Evolutionary conservation across 1,140 invertebrate species (phyloP), one percentile per base, ranked within the genome.

Genomic region (Caerostris darwini): DNA sequence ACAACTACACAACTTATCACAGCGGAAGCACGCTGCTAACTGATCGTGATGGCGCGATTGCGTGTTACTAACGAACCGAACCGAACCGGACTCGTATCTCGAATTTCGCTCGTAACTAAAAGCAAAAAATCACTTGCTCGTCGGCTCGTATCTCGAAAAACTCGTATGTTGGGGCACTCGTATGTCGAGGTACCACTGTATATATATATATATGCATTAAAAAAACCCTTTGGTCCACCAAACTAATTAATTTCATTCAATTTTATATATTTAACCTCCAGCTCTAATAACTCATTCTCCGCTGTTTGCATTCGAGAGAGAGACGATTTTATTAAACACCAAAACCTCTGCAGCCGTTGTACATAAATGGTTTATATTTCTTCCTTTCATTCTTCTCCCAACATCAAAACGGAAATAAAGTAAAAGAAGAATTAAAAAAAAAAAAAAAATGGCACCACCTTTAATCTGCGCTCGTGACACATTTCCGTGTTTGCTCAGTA

Each of bases 341-440:
- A 10, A 77, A 50, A 77, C 34, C 61, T 67, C 50, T 34, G 50
- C 34, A 77, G 34, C 34, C 7, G 7, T 50, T 64, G 17, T 50
- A 50, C 71, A 77, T 77, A 77, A 77, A 34, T 77, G 71, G 71
- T 77, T 77, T 77, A 77, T 77, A 77, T 77, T 77, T 77, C 71
- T 19, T 53, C 71, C 53, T 77, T 77, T 50, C 53, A 50, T 34
- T 12, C 34, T 53, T 50, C 34, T 77, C 71, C 34, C 34, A 34
- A 34, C 71, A 50, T 77, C 71, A 77, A 77, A 77, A 77, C 53
- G 71, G 34, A 77, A 12, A 7, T 5, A 53, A 53, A 12, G 34
- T 53, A 50, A 77, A 10, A 12, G 14, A 34, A 10, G 50, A 69
- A 7, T 0, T n/a, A n/a, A n/a, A n/a, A n/a, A n/a, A n/a, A n/a